Evolutionary conservation across 2,113 vertebrate species (phyloP), one percentile per base, ranked within the genome.

Genomic region (Romanogobio albipinnatus): DNA sequence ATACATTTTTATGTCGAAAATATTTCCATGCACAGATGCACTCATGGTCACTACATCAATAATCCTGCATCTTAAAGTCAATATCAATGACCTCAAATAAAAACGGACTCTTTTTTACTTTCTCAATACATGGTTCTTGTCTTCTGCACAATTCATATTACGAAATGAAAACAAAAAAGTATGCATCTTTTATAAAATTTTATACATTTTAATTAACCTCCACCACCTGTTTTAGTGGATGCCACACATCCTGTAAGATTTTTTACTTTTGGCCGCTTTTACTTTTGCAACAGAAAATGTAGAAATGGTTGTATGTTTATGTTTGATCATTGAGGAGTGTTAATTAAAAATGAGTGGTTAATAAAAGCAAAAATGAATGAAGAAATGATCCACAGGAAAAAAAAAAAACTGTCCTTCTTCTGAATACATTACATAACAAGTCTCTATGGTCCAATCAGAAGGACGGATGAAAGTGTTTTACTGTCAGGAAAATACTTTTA

Each of bases 371-470:
- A 83, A 45, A 45, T 84, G 58, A 11, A 19, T 26, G 56, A 33
- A 64, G 61, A 43, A 84, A 64, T 66, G 11, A 79, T 3, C 22
- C 53, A n/a, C 24, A 53, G 14, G 22, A 82, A 59, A 51, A 66
- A 22, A 73, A 36, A 39, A 39, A 39, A 39, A 36, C 11, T 53
- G n/a, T 11, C 14, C 24, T 4, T 29, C 39, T 36, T 26, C 13
- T 83, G 81, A 74, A 83, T 22, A 29, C 51, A 83, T 83, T 45
- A 47, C 51, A 36, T 19, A 53, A 22, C 26, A 22, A n/a, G 26
- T 76, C 53, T 22, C 22, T 22, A 39, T 62, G 47, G 29, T 79
- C 51, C 9, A 22, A 45, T 80, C 19, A 64, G 36, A 59, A 71
- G 83, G 51, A 53, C 19, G 10, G 59, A 29, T 64, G 43, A 66